These are phyloP conservation scores for Enteromius mattozi DNA, from an alignment of 2,797 vertebrate species.

Conservation along the genomic window DNA sequence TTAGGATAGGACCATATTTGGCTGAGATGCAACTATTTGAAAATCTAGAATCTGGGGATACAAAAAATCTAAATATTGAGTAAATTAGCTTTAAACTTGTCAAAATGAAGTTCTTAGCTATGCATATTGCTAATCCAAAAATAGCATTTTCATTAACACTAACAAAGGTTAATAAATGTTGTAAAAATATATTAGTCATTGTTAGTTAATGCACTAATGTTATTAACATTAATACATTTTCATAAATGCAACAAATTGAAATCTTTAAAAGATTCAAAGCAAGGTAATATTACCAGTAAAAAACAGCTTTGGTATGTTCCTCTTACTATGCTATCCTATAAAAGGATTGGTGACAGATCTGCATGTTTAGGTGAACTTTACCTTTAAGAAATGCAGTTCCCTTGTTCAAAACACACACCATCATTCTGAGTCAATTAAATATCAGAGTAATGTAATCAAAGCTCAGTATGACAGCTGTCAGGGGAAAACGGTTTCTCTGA, in stretches of 20 bases:
- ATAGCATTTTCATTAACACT: not conserved
- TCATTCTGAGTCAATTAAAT: conserved; percentile 32
- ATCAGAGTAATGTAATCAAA: conserved; percentile 21
- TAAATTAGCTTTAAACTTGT: too few species aligned
- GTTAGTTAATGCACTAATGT: not conserved
- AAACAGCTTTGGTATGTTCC: not conserved
- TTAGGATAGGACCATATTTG: too few species aligned
- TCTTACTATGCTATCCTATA: not conserved
- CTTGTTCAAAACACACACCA: conserved; percentile 36
- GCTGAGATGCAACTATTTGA: too few species aligned
- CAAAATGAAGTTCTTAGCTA: too few species aligned
- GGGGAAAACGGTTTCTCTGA: conserved; percentile 19
- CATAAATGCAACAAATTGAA: not conserved
- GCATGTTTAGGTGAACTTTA: conserved; percentile 6
- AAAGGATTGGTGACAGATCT: not conserved
- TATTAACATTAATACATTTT: not conserved
- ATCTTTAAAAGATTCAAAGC: not conserved
- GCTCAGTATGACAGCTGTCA: conserved; percentile 18
- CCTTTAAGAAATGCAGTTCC: conserved; percentile 44
- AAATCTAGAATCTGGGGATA: too few species aligned
- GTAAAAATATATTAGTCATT: not conserved
- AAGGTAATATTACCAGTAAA: not conserved
- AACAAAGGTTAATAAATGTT: not conserved
- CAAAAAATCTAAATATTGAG: too few species aligned
- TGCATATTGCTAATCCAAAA: too few species aligned